These are phyloP conservation scores for Xestia sexstrigata DNA, from an alignment of 2,888 invertebrate genomes.

Conservation along the genomic window DNA sequence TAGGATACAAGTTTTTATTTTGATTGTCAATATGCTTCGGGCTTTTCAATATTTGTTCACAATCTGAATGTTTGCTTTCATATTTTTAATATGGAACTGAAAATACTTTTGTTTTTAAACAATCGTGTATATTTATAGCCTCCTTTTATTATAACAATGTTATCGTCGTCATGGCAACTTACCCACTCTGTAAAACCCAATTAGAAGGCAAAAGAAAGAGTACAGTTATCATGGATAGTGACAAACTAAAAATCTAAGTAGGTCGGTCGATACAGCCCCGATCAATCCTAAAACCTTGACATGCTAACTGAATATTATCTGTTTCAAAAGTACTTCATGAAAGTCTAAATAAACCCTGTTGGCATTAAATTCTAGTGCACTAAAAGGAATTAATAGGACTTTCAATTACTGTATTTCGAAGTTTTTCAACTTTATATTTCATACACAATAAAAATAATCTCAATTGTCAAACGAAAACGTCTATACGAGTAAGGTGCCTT, in stretches of 20 bases:
- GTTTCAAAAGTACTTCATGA: neutral
- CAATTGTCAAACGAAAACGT: neutral
- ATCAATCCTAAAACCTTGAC: constrained; percentile 61
- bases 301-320: constrained; percentile 33
- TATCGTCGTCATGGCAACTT: constrained; percentile 22
- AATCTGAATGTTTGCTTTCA: neutral
- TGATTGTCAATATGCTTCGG: neutral
- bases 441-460: neutral
- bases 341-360: neutral
- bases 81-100: neutral
- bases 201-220: constrained; percentile 10
- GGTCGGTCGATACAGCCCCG: constrained; percentile 60
- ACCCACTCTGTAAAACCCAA: neutral
- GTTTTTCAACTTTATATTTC: neutral
- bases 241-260: constrained; percentile 46
- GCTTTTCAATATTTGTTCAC: constrained; percentile 11
- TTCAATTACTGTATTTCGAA: neutral
- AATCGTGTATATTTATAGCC: neutral
- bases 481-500: neutral
- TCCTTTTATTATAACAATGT: neutral
- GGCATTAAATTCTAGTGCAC: neutral
- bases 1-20: constrained; percentile 2
- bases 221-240: constrained; percentile 34
- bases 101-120: constrained; percentile 18
- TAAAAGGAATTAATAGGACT: neutral